A percentile compares a stretch with the other conserved stretches of the same genome.
phyloP scores from a whole-genome alignment of 2,113 vertebrate genomes.

The Mustela nigripes region DNA sequence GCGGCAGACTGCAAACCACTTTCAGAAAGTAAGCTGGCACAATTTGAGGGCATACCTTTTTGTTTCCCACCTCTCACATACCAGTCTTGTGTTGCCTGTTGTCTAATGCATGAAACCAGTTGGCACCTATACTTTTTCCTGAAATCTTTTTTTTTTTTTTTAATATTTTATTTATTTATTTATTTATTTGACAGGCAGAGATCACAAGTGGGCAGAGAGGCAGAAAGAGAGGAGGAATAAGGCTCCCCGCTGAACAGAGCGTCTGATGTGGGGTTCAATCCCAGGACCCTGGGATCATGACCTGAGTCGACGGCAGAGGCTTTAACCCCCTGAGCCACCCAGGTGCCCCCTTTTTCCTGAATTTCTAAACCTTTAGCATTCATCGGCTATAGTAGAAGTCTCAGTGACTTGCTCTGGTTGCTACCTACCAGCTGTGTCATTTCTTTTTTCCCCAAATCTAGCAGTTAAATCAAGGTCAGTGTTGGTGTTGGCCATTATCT shows the following conservation, averaged over 20 bases:
- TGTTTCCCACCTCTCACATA: neutral
- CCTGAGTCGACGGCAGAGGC: no score
- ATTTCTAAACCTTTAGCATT: neutral
- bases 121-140: neutral
- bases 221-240: no score
- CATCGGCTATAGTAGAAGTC: neutral
- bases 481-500: neutral
- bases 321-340: no score
- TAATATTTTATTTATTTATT: no score
- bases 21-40: no score
- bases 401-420: neutral
- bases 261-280: no score
- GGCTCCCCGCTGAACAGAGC: no score
- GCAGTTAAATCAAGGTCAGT: neutral
- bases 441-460: neutral
- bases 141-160: neutral
- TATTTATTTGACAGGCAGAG: no score
- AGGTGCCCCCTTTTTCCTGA: neutral
- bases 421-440: neutral
- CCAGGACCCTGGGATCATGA: no score
- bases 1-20: neutral
- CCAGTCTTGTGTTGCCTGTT: neutral
- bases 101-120: neutral
- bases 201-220: no score
- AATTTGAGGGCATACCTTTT: rapidly evolving